A percentile compares a stretch with the other conserved stretches of the same genome.
Conservation (phyloP, 2,888 invertebrate species). For the Tineola bisselliella region DNA sequence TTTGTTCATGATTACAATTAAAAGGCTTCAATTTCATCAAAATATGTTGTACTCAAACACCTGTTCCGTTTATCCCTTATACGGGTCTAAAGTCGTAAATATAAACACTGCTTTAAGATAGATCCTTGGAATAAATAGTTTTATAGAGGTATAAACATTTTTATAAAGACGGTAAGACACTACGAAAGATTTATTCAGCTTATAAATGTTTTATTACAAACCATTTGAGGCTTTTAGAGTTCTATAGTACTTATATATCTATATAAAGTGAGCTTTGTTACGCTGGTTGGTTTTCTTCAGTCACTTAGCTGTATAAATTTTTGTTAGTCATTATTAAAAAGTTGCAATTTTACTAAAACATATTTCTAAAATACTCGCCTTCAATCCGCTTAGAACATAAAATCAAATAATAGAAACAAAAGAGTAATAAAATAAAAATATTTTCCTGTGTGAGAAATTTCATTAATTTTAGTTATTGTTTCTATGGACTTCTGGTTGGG, state of each 20-base stretch:
- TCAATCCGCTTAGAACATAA: no score
- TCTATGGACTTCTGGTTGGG: neutral
- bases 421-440: neutral
- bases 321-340: no score
- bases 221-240: neutral
- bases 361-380: no score
- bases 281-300: no score
- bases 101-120: neutral
- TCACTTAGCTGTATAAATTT: no score
- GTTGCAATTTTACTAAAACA: no score
- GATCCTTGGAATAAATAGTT: neutral
- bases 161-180: neutral
- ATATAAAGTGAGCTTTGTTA: no score
- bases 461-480: neutral
- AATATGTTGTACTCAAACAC: no score
- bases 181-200: neutral
- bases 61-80: no score
- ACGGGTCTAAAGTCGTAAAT: neutral
- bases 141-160: neutral
- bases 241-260: neutral
- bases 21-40: no score
- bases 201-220: neutral
- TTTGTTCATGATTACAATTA: no score
- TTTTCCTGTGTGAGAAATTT: neutral
- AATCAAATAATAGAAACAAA: no score